A percentile compares a stretch with the other conserved stretches of the same genome.
Evolutionary conservation across 2,113 vertebrate genomes (phyloP).

Genomic region (Myrmecophaga tridactyla): DNA sequence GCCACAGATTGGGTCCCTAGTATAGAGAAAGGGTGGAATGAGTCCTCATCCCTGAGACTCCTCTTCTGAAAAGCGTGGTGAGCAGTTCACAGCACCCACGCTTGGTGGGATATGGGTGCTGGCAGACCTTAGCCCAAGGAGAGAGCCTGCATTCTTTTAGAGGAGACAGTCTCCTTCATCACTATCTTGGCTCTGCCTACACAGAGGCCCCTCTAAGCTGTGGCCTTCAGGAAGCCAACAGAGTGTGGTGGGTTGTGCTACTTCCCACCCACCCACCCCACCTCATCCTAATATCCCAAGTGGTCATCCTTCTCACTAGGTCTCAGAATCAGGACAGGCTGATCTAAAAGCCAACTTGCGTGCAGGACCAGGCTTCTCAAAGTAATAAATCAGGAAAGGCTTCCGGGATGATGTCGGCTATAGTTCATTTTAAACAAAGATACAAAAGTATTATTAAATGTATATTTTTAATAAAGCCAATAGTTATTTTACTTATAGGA

Average conservation of each 20-base stretch:
- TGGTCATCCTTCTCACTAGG: background rate
- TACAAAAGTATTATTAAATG: slow-evolving; percentile 86
- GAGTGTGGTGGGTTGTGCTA: background rate
- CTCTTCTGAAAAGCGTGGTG: background rate
- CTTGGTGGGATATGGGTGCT: background rate
- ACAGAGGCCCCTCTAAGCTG: background rate
- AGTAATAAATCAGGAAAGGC: background rate
- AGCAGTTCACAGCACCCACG: background rate
- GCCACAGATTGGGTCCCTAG: background rate
- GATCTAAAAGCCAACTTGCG: background rate
- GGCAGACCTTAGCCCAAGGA: background rate
- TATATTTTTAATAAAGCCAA: slow-evolving; percentile 91
- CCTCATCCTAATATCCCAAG: background rate
- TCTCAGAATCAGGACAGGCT: background rate
- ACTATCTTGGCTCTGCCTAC: background rate
- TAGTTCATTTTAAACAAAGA: slow-evolving; percentile 77
- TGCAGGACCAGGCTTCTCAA: background rate
- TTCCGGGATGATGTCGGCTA: slow-evolving; percentile 9
- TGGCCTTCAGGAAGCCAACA: background rate
- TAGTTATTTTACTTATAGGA: slow-evolving; percentile 88
- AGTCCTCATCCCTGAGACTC: background rate
- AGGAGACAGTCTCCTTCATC: background rate
- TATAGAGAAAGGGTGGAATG: background rate
- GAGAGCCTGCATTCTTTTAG: background rate
- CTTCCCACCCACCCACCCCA: background rate